Evolutionary conservation across 2,888 invertebrate genomes (phyloP).

Genomic region (Hartigia nigra): DNA sequence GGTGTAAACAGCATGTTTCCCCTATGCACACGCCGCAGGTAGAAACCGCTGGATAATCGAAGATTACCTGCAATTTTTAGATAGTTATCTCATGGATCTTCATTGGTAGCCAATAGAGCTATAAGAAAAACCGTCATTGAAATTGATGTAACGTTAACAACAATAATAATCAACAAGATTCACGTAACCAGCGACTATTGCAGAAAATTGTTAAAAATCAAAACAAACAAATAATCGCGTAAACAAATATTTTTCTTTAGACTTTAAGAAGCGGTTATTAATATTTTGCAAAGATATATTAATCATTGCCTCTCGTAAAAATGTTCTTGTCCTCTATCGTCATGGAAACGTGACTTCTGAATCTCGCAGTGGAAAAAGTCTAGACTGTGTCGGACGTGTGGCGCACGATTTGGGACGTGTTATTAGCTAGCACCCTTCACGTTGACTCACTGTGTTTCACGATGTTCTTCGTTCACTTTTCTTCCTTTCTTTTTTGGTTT

Average conservation of each 20-base stretch:
- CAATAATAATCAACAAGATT: neutral
- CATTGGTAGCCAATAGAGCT: neutral
- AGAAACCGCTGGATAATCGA: slow-evolving; percentile 7
- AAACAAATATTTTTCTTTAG: neutral
- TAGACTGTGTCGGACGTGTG: slow-evolving; percentile 46
- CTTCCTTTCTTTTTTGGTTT: slow-evolving; percentile 30
- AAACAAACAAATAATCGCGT: neutral
- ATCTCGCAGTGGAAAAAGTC: slow-evolving; percentile 1
- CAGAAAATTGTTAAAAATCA: neutral
- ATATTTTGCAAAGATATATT: neutral
- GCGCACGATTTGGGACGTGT: slow-evolving; percentile 60
- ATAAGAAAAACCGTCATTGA: neutral
- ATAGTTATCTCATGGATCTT: neutral
- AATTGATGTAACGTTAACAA: neutral
- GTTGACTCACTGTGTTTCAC: slow-evolving; percentile 1
- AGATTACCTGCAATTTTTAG: slow-evolving; percentile 5
- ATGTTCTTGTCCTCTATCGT: neutral
- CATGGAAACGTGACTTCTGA: neutral
- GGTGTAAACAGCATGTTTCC: slow-evolving; percentile 7
- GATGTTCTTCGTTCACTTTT: slow-evolving; percentile 20
- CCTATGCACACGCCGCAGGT: slow-evolving; percentile 3
- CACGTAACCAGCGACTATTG: neutral
- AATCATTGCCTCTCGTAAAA: neutral
- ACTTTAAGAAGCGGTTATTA: neutral
- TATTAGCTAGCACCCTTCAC: slow-evolving; percentile 52